A percentile compares a stretch with the other conserved stretches of the same genome.
These are phyloP conservation scores for Luperina nickerlii DNA, from an alignment of 2,888 invertebrate genomes.

Conservation along the genomic window DNA sequence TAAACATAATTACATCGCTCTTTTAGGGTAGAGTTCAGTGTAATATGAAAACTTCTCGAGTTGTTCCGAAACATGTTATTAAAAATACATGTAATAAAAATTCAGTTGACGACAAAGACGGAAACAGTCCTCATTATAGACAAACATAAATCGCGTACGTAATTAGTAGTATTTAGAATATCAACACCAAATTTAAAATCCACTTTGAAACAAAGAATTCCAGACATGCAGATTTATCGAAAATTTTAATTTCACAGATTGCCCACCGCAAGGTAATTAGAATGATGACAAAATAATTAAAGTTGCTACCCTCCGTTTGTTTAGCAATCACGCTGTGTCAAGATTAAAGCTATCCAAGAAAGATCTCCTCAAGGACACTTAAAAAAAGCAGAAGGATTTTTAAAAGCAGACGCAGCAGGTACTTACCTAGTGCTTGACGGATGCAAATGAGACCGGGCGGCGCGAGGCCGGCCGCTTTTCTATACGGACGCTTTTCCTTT, in stretches of 20 bases:
- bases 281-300: conserved; percentile 65
- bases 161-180: conserved; percentile 52
- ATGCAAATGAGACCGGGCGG: conserved; percentile 84
- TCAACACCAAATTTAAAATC: conserved; percentile 7
- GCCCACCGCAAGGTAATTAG: conserved; percentile 60
- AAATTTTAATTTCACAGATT: conserved; percentile 48
- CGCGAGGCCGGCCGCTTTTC: conserved; percentile 75
- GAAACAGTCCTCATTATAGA: conserved; percentile 12
- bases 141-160: conserved; percentile 15
- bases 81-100: conserved; percentile 3
- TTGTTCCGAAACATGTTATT: conserved; percentile 11
- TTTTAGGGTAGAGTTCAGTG: neutral
- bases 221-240: conserved; percentile 45
- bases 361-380: conserved; percentile 71
- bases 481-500: conserved; percentile 78
- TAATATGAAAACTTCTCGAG: conserved; percentile 20
- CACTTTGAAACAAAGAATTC: conserved; percentile 37
- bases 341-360: conserved; percentile 74
- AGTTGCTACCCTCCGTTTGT: conserved; percentile 64
- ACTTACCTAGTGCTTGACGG: conserved; percentile 85
- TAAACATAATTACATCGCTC: conserved; percentile 23
- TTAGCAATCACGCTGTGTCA: conserved; percentile 68
- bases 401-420: conserved; percentile 81
- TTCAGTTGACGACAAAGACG: neutral
- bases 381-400: conserved; percentile 75